Evolutionary conservation across 2,113 vertebrate genomes (phyloP), one percentile per base, ranked within the genome.

Genomic region (Symphodus melops): DNA sequence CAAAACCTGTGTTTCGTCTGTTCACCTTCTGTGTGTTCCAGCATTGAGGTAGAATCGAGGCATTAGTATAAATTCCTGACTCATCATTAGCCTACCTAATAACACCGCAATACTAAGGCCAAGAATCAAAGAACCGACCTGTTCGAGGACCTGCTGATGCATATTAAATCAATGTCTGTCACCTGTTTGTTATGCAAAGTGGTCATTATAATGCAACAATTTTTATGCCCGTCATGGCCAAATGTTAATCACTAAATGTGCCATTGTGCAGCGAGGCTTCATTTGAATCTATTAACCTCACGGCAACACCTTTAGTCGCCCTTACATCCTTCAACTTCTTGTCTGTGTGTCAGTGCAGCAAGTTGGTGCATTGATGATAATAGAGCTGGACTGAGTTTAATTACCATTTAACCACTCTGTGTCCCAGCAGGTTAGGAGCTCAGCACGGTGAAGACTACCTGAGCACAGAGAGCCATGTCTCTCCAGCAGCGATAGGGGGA

Each of bases 101-200:
- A 78, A 81, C 23, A 63, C 44, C 19, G 55, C 20, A 21, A 71
- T 72, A 76, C 79, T 39, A 68, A 79, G 82, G 76, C 51, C 81
- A 53, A 62, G 72, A 77, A 66, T 82, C 84, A 75, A 28, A 82
- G 79, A 61, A 12, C 9, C 16, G 49, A 88, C 62, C 75, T 77
- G 76, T 63, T 68, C 48, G 69, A 75, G 16, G 82, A 82, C 80
- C 75, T 70, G 75, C 87, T 72, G 71, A 79, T 77, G 82, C 83
- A 89, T 89, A 84, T 90, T 82, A 88, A 89, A 86, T 76, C 59
- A 58, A 65, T 49, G 75, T 73, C 81, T 82, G 68, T 88, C 82
- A 86, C 80, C 75, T 68, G 79, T 90, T 90, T 91, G 82, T 90
- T 75, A 90, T 91, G 88, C 79, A 89, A 92, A 90, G 87, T 71